phyloP scores from a whole-genome alignment of 2,888 invertebrate genomes.

The Drosophila flavopinicola region DNA sequence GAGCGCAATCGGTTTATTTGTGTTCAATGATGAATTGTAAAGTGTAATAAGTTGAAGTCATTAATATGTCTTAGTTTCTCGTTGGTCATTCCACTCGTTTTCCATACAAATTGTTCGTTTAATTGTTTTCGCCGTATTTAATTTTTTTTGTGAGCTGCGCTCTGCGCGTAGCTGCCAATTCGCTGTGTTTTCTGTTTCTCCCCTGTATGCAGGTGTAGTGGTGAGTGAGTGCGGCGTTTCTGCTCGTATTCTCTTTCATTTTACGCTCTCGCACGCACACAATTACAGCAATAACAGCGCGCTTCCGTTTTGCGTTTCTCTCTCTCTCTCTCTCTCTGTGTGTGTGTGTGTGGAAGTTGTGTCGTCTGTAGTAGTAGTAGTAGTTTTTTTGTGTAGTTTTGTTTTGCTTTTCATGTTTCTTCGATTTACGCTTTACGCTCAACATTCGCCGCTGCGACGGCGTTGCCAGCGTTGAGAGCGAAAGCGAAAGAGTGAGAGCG shows the following conservation, averaged over 20 bases:
- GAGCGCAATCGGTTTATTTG: constrained; percentile 4
- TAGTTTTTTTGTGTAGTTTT: constrained; percentile 68
- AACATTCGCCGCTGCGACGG: constrained; percentile 44
- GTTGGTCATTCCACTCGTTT: constrained; percentile 1
- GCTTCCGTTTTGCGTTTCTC: constrained; percentile 42
- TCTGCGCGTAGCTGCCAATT: constrained; percentile 43
- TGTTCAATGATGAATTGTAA: background rate
- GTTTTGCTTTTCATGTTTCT: constrained; percentile 72
- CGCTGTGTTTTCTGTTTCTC: constrained; percentile 44
- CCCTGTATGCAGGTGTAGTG: constrained; percentile 64
- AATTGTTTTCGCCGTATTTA: constrained; percentile 37
- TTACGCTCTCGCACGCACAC: constrained; percentile 38
- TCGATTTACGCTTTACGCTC: constrained; percentile 42
- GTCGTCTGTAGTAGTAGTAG: constrained; percentile 45
- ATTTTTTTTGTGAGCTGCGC: constrained; percentile 34
- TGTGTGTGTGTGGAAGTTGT: constrained; percentile 21
- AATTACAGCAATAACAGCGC: constrained; percentile 24
- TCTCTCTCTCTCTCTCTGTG: too few relatives aligned
- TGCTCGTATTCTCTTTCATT: constrained; percentile 20
- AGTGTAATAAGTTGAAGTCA: background rate
- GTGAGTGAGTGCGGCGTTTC: constrained; percentile 32
- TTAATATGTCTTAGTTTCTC: background rate
- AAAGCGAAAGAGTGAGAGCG: constrained; percentile 22
- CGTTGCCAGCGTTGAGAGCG: constrained; percentile 56
- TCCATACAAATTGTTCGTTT: constrained; percentile 15